These are phyloP conservation scores for Cryptosula pallasiana DNA, from an alignment of 2,888 invertebrate species.

Conservation along the genomic window DNA sequence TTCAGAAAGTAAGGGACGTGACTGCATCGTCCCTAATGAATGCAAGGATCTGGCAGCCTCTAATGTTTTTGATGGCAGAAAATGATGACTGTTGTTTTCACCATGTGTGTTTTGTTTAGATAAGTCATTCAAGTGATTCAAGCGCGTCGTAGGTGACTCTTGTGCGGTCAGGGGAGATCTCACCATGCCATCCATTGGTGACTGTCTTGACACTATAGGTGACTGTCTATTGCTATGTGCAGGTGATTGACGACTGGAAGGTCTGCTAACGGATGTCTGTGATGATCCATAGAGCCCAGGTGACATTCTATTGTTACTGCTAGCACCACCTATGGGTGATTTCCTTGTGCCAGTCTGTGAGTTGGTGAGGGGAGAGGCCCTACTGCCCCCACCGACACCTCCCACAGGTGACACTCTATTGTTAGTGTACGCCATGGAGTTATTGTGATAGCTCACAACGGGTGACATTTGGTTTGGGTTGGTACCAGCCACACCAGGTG, in stretches of 20 bases:
- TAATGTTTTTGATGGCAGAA: not conserved
- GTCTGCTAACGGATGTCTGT: not conserved
- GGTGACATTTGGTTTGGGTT: slow-evolving; percentile 1
- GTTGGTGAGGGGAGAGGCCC: not conserved
- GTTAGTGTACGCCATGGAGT: not conserved
- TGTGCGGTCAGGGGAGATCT: not conserved
- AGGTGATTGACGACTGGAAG: not conserved
- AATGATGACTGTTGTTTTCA: not conserved
- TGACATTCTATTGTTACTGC: slow-evolving; percentile 17
- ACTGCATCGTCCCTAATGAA: not conserved
- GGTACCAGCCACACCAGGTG: not conserved
- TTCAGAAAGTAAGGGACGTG: slow-evolving; percentile 4
- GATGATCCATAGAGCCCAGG: not conserved
- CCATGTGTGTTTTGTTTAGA: not conserved
- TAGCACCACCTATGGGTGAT: not conserved
- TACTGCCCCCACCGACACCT: not conserved
- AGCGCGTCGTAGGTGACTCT: not conserved
- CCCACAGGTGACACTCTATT: slow-evolving; percentile 16
- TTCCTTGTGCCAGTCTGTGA: not conserved
- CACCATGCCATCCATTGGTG: not conserved
- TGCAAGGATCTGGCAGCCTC: slow-evolving; percentile 3
- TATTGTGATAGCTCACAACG: not conserved
- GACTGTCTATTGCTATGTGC: not conserved
- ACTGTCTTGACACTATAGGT: not conserved
- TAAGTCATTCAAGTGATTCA: not conserved